Evolutionary conservation across 2,888 invertebrate species (phyloP).

Genomic region (Aplocera efformata): DNA sequence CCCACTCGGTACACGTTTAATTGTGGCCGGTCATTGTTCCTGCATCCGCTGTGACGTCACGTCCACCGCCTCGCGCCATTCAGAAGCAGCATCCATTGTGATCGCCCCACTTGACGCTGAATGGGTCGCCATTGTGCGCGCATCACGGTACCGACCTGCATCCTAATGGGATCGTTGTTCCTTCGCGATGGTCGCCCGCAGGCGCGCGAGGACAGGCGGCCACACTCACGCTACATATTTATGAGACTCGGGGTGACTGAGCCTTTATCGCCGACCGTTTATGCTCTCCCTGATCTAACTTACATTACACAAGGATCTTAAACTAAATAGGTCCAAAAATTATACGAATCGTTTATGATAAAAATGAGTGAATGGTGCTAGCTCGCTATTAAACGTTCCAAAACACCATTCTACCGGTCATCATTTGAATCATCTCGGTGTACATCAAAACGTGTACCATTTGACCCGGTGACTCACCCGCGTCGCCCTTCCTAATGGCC

Average conservation of each 20-base stretch:
- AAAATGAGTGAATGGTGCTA: too few relatives aligned
- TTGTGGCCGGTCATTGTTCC: constrained; percentile 55
- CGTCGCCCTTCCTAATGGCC: constrained; percentile 12
- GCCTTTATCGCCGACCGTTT: too few relatives aligned
- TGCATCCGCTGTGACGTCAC: constrained; percentile 62
- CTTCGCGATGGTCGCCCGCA: constrained; percentile 25
- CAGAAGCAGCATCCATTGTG: constrained; percentile 25
- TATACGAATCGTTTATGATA: too few relatives aligned
- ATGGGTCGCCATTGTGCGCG: constrained; percentile 46
- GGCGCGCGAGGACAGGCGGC: too few relatives aligned
- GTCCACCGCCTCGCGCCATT: constrained; percentile 19
- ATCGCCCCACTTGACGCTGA: constrained; percentile 50
- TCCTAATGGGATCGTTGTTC: constrained; percentile 21
- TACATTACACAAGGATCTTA: too few relatives aligned
- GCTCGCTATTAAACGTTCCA: not conserved
- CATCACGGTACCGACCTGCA: constrained; percentile 35
- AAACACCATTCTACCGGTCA: constrained; percentile 1
- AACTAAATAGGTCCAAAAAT: too few relatives aligned
- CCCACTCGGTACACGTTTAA: constrained; percentile 35
- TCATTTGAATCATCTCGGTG: constrained; percentile 3
- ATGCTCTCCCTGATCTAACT: too few relatives aligned
- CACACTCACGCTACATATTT: too few relatives aligned
- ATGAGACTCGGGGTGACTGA: too few relatives aligned
- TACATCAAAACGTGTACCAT: not conserved
- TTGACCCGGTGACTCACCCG: constrained; percentile 12